Base-by-base conservation (phyloP, 2,113 vertebrate genomes). In the Garra rufa region DNA sequence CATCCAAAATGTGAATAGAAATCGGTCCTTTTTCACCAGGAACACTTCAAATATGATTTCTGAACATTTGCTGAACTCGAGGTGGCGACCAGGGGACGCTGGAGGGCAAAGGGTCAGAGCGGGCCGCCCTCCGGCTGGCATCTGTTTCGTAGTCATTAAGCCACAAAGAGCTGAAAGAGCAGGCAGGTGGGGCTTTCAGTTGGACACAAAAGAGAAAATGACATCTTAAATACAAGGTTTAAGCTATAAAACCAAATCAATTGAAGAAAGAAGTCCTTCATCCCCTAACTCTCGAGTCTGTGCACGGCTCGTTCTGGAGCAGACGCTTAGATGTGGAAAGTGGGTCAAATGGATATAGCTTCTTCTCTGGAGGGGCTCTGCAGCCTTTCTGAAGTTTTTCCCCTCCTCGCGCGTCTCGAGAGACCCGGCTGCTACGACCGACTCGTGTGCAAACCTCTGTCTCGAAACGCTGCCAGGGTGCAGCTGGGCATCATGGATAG, bases 301-400 rank as follows among this genome's bases (percentile, higher is more conserved):
- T 63, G 48, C 65, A 41, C 41, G 41, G 43, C 28, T 85, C 65
- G 38, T 74, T 55, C 74, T 19, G 61, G 46, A 76, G 76, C 69
- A 83, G 75, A 80, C 28, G 78, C 82, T 86, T 48, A 63, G 78
- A 73, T 41, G 75, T 28, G 67, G 76, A 84, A 86, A 82, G 85
- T 86, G 80, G 87, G 85, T 85, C 85, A 86, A 83, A 85, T 78
- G 44, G 82, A 84, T 73, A 65, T 63, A 69, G 78, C 82, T 84
- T 48, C 75, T 69, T 63, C 85, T 88, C 84, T 43, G 84, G 82
- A 81, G 82, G 73, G 59, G 59, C 52, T 81, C 82, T 76, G 76
- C 55, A 55, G 77, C 41, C 50, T 61, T 84, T 85, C 83, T 70
- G 28, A 82, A 81, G 63, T 67, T 74, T 41, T 70, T 83, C 63